phyloP scores from a whole-genome alignment of 2,797 vertebrate species.

The Chelonia mydas region DNA sequence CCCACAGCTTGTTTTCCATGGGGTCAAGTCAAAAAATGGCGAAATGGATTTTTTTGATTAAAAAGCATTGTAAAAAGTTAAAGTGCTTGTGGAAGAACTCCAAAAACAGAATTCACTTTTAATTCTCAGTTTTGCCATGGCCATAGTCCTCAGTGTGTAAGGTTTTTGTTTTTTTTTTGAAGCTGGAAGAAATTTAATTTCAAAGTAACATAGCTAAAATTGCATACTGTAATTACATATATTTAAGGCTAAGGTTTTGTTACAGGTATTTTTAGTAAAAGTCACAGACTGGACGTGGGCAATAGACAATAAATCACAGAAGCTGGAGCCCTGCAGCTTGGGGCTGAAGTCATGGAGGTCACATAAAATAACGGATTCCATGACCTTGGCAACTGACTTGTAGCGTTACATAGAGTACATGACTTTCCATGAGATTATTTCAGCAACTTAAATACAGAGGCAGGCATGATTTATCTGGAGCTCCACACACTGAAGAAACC shows the following conservation, averaged over 20 bases:
- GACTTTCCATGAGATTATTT: neutral
- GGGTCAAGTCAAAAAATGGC: neutral
- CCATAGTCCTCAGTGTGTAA: neutral
- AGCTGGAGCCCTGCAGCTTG: too few species aligned
- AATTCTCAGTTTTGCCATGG: neutral
- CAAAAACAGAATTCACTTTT: neutral
- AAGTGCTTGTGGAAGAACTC: neutral
- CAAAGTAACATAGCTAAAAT: neutral
- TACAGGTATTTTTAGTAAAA: too few species aligned
- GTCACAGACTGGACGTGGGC: too few species aligned
- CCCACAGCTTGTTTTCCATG: neutral
- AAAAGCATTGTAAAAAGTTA: neutral
- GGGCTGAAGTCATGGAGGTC: too few species aligned
- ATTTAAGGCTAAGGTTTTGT: too few species aligned
- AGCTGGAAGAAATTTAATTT: neutral
- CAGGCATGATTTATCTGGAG: neutral
- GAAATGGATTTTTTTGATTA: neutral
- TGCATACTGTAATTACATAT: neutral
- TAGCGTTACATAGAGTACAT: neutral
- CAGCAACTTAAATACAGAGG: neutral
- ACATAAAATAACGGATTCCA: too few species aligned
- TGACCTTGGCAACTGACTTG: too few species aligned
- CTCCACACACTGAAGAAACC: neutral
- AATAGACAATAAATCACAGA: too few species aligned
- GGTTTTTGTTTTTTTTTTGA: too few species aligned